A percentile compares a stretch with the other conserved stretches of the same genome.
These are phyloP conservation scores for Caenorhabditis doughertyi DNA, from an alignment of 2,888 invertebrate species.

Conservation along the genomic window DNA sequence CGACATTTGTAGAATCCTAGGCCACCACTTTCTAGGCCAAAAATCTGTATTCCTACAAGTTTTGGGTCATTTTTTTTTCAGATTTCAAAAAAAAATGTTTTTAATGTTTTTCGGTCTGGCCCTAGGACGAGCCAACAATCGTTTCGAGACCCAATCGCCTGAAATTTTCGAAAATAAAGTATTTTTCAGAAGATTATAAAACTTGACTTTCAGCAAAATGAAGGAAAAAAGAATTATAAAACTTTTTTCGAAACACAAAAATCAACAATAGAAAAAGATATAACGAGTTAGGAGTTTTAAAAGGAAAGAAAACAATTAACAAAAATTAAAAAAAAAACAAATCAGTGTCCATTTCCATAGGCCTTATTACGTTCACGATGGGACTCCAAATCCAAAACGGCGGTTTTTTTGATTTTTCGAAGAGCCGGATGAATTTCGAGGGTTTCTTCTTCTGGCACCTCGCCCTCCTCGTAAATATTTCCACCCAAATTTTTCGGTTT, in stretches of 20 bases:
- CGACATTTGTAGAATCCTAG: too few relatives aligned
- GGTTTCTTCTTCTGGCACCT: slow-evolving; percentile 28
- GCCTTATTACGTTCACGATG: slow-evolving; percentile 51
- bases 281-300: background rate
- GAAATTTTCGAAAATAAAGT: too few relatives aligned
- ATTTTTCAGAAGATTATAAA: too few relatives aligned
- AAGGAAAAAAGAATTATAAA: background rate
- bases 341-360: slow-evolving; percentile 27
- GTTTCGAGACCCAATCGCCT: too few relatives aligned
- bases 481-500: slow-evolving; percentile 52
- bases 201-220: background rate
- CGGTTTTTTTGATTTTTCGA: slow-evolving; percentile 54
- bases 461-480: slow-evolving; percentile 59
- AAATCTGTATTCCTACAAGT: too few relatives aligned
- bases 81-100: too few relatives aligned
- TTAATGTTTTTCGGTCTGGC: too few relatives aligned
- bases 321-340: background rate
- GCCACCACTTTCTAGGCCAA: too few relatives aligned
- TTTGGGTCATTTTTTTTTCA: too few relatives aligned
- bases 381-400: slow-evolving; percentile 39
- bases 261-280: background rate
- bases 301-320: background rate
- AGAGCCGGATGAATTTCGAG: slow-evolving; percentile 38
- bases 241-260: background rate
- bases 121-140: too few relatives aligned